A percentile compares a stretch with the other conserved stretches of the same genome.
These are phyloP conservation scores for Rissa tridactyla DNA, from an alignment of 2,113 vertebrate genomes.

Conservation along the genomic window DNA sequence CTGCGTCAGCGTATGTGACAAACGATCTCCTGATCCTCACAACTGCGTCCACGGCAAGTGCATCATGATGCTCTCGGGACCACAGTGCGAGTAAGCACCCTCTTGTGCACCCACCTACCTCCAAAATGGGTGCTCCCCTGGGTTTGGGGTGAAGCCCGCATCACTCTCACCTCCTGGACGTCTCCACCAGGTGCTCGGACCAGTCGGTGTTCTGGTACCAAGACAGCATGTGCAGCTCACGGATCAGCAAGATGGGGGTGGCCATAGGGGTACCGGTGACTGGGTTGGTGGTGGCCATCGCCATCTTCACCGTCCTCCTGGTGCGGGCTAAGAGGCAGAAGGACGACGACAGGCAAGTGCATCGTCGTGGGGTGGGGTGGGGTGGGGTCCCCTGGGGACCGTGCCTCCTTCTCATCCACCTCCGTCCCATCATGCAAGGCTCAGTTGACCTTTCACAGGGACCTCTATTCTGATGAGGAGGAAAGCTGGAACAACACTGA, in stretches of 20 bases:
- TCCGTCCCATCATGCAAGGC: neutral
- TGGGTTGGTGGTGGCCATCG: accelerated
- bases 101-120: too few species aligned
- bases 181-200: neutral
- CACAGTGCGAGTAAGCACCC: neutral
- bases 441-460: neutral
- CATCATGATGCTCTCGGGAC: accelerated
- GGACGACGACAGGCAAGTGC: neutral
- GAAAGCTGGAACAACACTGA: accelerated
- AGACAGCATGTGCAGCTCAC: neutral
- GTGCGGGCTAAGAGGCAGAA: neutral
- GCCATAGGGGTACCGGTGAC: neutral
- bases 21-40: accelerated
- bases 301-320: neutral
- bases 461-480: accelerated
- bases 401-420: neutral
- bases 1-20: neutral
- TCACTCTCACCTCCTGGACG: accelerated
- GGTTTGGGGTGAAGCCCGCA: too few species aligned
- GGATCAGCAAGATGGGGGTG: neutral
- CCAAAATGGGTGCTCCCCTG: accelerated
- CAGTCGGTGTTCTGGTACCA: neutral
- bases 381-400: too few species aligned
- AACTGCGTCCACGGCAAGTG: neutral
- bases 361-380: too few species aligned